Conservation (phyloP, 2,888 invertebrate species). For the Cerceris ruficornis region DNA sequence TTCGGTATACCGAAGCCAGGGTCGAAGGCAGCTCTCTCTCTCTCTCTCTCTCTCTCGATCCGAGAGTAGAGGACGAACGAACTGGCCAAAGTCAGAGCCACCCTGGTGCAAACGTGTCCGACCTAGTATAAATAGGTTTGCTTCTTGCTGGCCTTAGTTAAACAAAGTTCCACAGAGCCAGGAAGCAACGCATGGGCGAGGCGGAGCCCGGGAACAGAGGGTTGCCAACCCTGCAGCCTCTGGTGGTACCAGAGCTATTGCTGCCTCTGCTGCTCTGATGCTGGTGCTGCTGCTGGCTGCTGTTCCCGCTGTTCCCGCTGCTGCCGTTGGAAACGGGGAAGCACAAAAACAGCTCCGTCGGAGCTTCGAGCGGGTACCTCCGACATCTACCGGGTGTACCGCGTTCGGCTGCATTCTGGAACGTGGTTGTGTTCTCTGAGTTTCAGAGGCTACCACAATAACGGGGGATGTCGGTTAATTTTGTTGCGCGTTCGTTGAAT, state of each 20-base stretch:
- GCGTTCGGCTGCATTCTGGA: neutral
- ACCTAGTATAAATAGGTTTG: slow-evolving; percentile 80
- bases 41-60: neutral
- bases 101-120: slow-evolving; percentile 63
- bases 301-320: slow-evolving; percentile 36
- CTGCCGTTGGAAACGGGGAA: slow-evolving; percentile 72
- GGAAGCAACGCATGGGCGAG: slow-evolving; percentile 35
- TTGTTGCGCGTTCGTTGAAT: no score
- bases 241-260: slow-evolving; percentile 38
- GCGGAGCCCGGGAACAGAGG: slow-evolving; percentile 5
- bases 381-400: slow-evolving; percentile 69
- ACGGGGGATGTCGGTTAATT: neutral
- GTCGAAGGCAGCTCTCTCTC: slow-evolving; percentile 29
- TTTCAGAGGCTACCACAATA: neutral
- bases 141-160: slow-evolving; percentile 80
- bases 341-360: slow-evolving; percentile 78
- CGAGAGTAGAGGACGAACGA: neutral
- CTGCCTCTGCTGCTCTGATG: slow-evolving; percentile 7
- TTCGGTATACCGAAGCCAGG: slow-evolving; percentile 35
- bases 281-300: slow-evolving; percentile 17
- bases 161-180: slow-evolving; percentile 78
- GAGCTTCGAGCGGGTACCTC: slow-evolving; percentile 70
- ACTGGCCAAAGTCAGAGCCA: slow-evolving; percentile 21
- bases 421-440: neutral
- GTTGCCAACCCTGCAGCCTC: slow-evolving; percentile 42